A percentile compares a stretch with the other conserved stretches of the same genome.
These are phyloP conservation scores for Amiota minor DNA, from an alignment of 2,888 invertebrate genomes.

Conservation along the genomic window DNA sequence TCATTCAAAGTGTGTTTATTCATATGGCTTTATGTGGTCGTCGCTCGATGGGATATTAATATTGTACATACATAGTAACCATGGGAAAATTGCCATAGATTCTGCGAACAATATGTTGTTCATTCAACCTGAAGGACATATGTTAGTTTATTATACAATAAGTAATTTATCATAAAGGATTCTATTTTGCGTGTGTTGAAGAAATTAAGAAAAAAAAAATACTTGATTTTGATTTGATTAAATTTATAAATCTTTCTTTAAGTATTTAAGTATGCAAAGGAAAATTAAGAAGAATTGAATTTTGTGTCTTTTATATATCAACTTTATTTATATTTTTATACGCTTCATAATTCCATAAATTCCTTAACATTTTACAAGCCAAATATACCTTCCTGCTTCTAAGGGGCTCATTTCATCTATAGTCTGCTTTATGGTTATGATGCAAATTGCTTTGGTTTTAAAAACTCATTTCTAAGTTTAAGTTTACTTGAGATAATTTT, in stretches of 20 bases:
- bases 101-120: too few relatives aligned
- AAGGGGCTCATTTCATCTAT: too few relatives aligned
- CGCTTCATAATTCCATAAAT: slow-evolving; percentile 10
- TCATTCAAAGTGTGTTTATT: too few relatives aligned
- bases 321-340: not conserved
- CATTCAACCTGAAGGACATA: too few relatives aligned
- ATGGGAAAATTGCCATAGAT: too few relatives aligned
- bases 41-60: too few relatives aligned
- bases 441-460: not conserved
- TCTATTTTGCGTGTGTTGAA: too few relatives aligned
- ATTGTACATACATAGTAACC: too few relatives aligned
- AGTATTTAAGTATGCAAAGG: not conserved
- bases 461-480: not conserved
- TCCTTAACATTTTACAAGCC: not conserved
- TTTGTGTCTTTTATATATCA: not conserved
- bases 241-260: not conserved
- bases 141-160: too few relatives aligned
- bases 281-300: not conserved
- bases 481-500: not conserved
- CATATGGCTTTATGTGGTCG: too few relatives aligned
- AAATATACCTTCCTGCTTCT: not conserved
- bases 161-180: too few relatives aligned
- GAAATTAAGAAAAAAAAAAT: too few relatives aligned
- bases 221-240: not conserved
- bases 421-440: not conserved